Evolutionary conservation across 2,113 vertebrate genomes (phyloP), one percentile per base, ranked within the genome.

Genomic region (Oreochromis aureus): DNA sequence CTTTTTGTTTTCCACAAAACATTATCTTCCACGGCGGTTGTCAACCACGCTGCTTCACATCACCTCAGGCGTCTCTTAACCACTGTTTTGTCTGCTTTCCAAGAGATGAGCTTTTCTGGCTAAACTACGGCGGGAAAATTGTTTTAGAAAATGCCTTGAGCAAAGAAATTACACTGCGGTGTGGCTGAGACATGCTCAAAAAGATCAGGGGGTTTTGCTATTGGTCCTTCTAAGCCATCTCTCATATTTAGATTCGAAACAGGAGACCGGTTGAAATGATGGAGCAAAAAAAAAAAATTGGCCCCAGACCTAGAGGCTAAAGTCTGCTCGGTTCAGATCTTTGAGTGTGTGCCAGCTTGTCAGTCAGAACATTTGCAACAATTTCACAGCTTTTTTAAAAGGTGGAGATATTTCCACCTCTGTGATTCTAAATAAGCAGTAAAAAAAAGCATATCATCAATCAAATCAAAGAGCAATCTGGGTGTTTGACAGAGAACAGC

Each of bases 91-190:
- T 93, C 87, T 18, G 7, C 66, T 86, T 82, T 93, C 89, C 82
- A 89, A 86, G 51, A 85, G 91, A 94, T 89, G 79, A 92, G 81
- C 63, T 92, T 91, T 94, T 54, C 94, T 93, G 84, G 94, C 91
- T 81, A 82, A 90, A 88, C 87, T 54, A 51, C 56, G 61, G 88
- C 44, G 84, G 76, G 54, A 55, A 87, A 91, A 93, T 82, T 82
- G 83, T 89, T 94, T 90, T 61, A 78, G 83, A 89, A 93, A 94
- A 93, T 89, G 56, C 83, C 87, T 95, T 56, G 51, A 89, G 87
- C 80, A 88, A 92, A 92, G 46, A 46, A 86, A 88, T 84, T 86
- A 71, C 15, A 78, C 53, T 92, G 85, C 5, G 54, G 89, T 92
- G 78, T 89, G 80, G 85, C 61, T 79, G 58, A 32, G 63, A 90